Percentiles rank a stretch among this genome's conserved stretches.
Evolutionary conservation across 1,140 invertebrate genomes (phyloP).

Genomic region (Heliconius nattereri): DNA sequence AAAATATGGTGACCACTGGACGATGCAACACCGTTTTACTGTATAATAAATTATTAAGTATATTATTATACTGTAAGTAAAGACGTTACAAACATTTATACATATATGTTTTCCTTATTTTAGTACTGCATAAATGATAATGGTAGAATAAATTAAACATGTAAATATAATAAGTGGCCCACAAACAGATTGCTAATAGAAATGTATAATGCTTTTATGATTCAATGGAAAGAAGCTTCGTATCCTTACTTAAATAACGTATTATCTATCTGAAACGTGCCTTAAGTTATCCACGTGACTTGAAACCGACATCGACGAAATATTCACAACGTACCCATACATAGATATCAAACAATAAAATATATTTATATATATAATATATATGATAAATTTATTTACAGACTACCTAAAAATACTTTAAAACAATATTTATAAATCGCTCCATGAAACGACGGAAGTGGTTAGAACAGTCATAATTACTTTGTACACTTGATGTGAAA

Average conservation of each 20-base stretch:
- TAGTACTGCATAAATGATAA: slow-evolving; percentile 1
- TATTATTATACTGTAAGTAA: not conserved
- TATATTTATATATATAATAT: slow-evolving; percentile 52
- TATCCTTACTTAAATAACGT: slow-evolving; percentile 5
- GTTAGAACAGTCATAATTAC: slow-evolving; percentile 65
- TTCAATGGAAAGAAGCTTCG: slow-evolving; percentile 3
- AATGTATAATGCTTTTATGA: not conserved
- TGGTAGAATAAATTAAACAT: not conserved
- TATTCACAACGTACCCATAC: slow-evolving; percentile 40
- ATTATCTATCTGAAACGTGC: slow-evolving; percentile 35
- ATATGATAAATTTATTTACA: slow-evolving; percentile 73
- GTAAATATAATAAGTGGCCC: not conserved
- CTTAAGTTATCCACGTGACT: slow-evolving; percentile 41
- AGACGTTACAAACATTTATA: not conserved
- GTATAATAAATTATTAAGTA: not conserved
- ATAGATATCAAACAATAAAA: slow-evolving; percentile 57
- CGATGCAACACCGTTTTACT: not conserved
- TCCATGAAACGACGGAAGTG: slow-evolving; percentile 56
- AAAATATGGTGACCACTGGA: slow-evolving; percentile 8
- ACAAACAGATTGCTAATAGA: not conserved
- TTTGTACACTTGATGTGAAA: slow-evolving; percentile 76
- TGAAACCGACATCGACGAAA: slow-evolving; percentile 30
- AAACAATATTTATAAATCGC: slow-evolving; percentile 77
- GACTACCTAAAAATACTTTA: slow-evolving; percentile 78
- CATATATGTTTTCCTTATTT: not conserved